These are phyloP conservation scores for Bagarius yarrelli DNA, from an alignment of 2,113 vertebrate genomes.

Conservation along the genomic window DNA sequence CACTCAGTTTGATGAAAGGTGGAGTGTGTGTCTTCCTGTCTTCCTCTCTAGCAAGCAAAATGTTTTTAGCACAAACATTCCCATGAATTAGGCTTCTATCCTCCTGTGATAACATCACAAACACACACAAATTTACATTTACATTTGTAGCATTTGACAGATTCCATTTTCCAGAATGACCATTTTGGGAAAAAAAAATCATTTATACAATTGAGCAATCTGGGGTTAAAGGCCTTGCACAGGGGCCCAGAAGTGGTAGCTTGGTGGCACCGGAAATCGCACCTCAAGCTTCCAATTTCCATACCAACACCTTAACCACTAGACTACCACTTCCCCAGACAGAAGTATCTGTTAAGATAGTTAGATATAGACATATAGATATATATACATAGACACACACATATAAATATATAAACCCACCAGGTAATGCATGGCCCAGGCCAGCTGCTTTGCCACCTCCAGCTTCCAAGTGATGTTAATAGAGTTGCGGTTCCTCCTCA, in stretches of 20 bases:
- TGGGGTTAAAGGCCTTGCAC: no score
- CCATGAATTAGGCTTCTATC: constrained; percentile 89
- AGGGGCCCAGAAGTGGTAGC: no score
- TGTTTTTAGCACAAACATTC: constrained; percentile 93
- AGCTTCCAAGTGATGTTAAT: constrained; percentile 97
- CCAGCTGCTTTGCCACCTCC: constrained; percentile 93
- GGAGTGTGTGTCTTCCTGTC: constrained; percentile 85
- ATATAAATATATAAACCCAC: constrained; percentile 69
- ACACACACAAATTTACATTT: no score
- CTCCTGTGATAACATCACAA: constrained; percentile 72
- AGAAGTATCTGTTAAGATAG: background rate
- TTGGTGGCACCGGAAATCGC: no score
- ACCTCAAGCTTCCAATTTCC: no score
- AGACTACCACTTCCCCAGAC: no score
- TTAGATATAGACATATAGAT: background rate
- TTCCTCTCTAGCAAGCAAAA: constrained; percentile 92
- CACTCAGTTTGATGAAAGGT: constrained; percentile 95
- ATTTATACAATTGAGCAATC: no score
- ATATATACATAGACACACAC: background rate
- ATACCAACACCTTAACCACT: no score
- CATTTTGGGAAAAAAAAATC: no score
- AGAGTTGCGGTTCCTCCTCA: constrained; percentile 87
- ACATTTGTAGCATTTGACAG: no score
- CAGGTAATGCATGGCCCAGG: constrained; percentile 96
- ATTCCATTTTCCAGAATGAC: no score